These are phyloP conservation scores for Exephanes ischioxanthus DNA, from an alignment of 2,888 invertebrate genomes.

Conservation along the genomic window DNA sequence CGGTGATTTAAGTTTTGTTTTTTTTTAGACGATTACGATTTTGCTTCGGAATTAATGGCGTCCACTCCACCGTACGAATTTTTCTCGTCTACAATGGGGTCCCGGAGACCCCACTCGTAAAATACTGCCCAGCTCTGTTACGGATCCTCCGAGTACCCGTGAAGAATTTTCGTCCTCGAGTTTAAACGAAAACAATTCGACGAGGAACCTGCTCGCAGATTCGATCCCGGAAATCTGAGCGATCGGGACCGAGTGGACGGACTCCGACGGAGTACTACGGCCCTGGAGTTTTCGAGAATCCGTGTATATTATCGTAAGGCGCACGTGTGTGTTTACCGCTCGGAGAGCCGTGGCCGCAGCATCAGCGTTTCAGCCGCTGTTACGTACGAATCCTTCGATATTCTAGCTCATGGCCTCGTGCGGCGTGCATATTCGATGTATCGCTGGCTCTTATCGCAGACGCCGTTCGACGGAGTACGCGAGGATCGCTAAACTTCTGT, in stretches of 20 bases:
- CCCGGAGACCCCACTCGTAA: too few relatives aligned
- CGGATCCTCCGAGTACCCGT: not conserved
- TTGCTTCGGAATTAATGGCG: too few relatives aligned
- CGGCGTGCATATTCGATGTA: not conserved
- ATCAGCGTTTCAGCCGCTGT: not conserved
- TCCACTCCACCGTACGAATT: too few relatives aligned
- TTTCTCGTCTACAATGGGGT: too few relatives aligned
- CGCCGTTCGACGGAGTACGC: not conserved
- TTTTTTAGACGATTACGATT: not conserved
- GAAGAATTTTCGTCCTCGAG: not conserved
- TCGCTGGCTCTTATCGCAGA: slow-evolving; percentile 1
- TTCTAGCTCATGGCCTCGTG: slow-evolving; percentile 10
- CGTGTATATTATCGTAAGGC: slow-evolving; percentile 6
- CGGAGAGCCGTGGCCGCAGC: not conserved
- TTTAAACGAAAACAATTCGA: not conserved
- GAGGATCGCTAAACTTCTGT: slow-evolving; percentile 1
- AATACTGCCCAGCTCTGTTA: too few relatives aligned
- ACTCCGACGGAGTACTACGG: not conserved
- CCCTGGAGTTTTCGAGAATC: slow-evolving; percentile 16
- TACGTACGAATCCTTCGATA: slow-evolving; percentile 8
- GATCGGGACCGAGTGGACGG: not conserved
- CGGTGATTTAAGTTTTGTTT: not conserved
- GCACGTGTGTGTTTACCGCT: not conserved
- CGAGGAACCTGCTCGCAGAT: too few relatives aligned
- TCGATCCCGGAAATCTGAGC: not conserved